Conservation (phyloP, 2,888 invertebrate genomes). For the Sturmia bella region DNA sequence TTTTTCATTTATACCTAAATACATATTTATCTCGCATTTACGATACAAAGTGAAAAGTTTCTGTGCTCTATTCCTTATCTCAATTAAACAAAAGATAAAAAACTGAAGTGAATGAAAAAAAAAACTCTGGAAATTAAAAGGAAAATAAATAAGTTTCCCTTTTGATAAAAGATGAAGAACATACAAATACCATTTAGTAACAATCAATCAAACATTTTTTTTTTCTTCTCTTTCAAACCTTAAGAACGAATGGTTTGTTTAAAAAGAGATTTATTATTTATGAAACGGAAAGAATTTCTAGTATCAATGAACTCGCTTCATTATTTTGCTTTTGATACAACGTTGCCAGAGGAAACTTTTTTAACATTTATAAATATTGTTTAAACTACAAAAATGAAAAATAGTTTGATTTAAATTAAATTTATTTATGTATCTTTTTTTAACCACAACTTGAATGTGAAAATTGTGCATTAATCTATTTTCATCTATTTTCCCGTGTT, state of each 20-base stretch:
- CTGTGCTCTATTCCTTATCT: slow-evolving; percentile 41
- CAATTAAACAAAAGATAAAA: slow-evolving; percentile 46
- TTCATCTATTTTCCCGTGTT: slow-evolving; percentile 70
- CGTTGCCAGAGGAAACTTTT: slow-evolving; percentile 1
- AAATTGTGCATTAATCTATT: slow-evolving; percentile 81
- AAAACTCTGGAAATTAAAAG: slow-evolving; percentile 5
- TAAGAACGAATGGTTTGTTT: background rate
- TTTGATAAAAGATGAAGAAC: slow-evolving; percentile 20
- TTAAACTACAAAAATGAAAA: slow-evolving; percentile 43
- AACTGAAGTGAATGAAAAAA: background rate
- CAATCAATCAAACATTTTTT: slow-evolving; percentile 35
- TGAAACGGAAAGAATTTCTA: background rate
- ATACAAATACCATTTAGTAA: slow-evolving; percentile 11
- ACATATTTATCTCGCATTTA: slow-evolving; percentile 52
- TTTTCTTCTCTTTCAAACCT: background rate
- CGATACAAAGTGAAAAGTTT: slow-evolving; percentile 57
- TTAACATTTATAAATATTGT: slow-evolving; percentile 12
- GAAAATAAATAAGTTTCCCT: slow-evolving; percentile 29
- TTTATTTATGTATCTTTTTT: slow-evolving; percentile 7
- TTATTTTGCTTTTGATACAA: slow-evolving; percentile 1
- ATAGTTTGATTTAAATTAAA: slow-evolving; percentile 29
- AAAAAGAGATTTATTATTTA: background rate
- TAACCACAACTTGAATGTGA: slow-evolving; percentile 57
- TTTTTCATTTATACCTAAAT: slow-evolving; percentile 54
- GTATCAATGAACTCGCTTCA: slow-evolving; percentile 18